A percentile compares a stretch with the other conserved stretches of the same genome.
Conservation (phyloP, 2,888 invertebrate genomes). For the Tribolium freemani region DNA sequence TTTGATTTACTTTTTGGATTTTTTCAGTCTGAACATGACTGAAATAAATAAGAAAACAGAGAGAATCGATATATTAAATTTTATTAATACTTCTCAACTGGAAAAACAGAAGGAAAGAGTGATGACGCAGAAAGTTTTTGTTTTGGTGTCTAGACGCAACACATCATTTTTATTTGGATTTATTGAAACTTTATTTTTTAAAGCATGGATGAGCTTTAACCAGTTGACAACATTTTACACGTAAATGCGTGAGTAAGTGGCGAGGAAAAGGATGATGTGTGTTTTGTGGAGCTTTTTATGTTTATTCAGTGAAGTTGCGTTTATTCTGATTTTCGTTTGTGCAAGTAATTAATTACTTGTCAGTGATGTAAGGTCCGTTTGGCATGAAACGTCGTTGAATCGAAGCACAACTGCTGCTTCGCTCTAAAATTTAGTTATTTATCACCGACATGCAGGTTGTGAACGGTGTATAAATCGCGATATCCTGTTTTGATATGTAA, state of each 20-base stretch:
- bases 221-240: neutral
- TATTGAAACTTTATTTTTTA: neutral
- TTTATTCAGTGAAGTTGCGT: neutral
- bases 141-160: neutral
- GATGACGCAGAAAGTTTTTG: neutral
- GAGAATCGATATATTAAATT: neutral
- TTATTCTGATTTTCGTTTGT: neutral
- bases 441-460: neutral
- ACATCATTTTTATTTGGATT: neutral
- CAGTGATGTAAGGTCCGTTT: neutral
- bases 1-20: neutral
- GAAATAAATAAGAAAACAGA: neutral
- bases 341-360: neutral
- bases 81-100: neutral
- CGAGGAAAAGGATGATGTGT: neutral
- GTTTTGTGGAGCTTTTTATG: neutral
- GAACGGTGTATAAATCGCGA: slow-evolving; percentile 30
- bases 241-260: neutral
- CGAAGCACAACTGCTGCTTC: neutral
- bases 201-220: neutral
- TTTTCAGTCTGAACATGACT: neutral
- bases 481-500: slow-evolving; percentile 45
- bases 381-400: neutral
- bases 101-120: neutral
- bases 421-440: slow-evolving; percentile 3